Base-by-base conservation (phyloP, 2,888 invertebrate genomes). In the Synergus laeviventris region DNA sequence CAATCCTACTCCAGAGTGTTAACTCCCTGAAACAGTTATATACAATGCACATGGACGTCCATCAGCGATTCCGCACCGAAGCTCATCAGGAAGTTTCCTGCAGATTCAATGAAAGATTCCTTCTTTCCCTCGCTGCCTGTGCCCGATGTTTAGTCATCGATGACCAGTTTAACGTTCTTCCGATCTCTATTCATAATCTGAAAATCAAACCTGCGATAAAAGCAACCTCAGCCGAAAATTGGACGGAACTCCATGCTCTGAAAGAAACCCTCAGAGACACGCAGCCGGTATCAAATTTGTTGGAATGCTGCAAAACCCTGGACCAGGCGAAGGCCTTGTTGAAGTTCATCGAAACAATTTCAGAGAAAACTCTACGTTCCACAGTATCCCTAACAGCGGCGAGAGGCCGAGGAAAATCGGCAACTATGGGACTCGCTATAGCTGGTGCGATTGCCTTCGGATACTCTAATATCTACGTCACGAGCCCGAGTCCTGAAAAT, bases 11-110 rank as follows among this genome's bases (percentile, higher is more conserved):
- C n/a, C 95, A 96, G 87, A 94, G 96, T 0, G 93, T 99, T 87
- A 93, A 94, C 76, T 99, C 99, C 0, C 92, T 99, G 31, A 95
- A 97, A 88, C 99, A 99, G 89, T 92, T 99, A 5, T 99, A 97
- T 89, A 96, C 99, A 0, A 96, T 99, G 93, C 95, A 95, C 81
- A 99, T 99, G 99, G 99, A 99, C 93, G 98, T 99, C 1, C 99
- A 99, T 92, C 95, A 97, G 81, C 93, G 97, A 84, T 98, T 97
- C 89, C 94, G 99, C 83, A 99, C 99, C 0, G 99, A 99, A 92
- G 96, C 98, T 0, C 97, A 99, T 89, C 94, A 96, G 80, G 77
- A 81, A 14, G 74, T 81, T 14, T 75, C 77, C 18, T 76, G 80
- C 49, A 78, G 82, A 76, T 82, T 82, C 49, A 82, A 82, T 70